Base-by-base conservation (phyloP, 2,113 vertebrate genomes). In the Zingel zingel region DNA sequence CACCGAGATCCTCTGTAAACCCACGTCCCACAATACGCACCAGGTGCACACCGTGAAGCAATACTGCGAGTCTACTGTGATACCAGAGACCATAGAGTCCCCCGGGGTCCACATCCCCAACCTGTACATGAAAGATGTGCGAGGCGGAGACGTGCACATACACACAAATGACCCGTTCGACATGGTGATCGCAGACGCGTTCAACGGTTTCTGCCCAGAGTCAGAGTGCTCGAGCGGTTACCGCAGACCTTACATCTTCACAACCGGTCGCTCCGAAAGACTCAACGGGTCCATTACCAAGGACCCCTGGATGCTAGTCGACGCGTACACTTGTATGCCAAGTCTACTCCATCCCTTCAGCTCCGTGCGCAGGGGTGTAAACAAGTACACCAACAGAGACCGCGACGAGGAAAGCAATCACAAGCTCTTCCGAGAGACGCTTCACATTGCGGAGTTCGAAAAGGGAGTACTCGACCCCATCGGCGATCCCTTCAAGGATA, bases 21-120 rank as follows among this genome's bases (percentile, higher is more conserved):
- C 77, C n/a, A 62, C 77, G 1, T 16, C 14, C 4, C 45, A 70
- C 57, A 71, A 70, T 16, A 79, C 77, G 1, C 77, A 79, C 4
- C 77, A 79, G 57, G 57, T 79, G 5, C 33, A 27, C 57, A 53
- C 66, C 15, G 11, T 71, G 0, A 79, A 79, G 15, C 77, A 79
- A 21, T 79, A 53, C 21, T 79, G 66, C n/a, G 77, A 71, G 47
- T 70, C 77, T 0, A 33, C 45, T 0, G 57, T 79, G 10, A 79
- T 79, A 9, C 77, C 66, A 2, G 77, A 79, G 21, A 79, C 67
- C 0, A 4, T 79, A 15, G 66, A 62, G 0, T 79, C 77, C 0
- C 66, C 77, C 6, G 77, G 77, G 0, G 30, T 79, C 14, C 54
- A 79, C 77, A 69, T 78, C 2, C 62, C 62, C 2, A 64, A 64